phyloP scores from a whole-genome alignment of 2,888 invertebrate genomes.

The Torymus aiolomorphi region DNA sequence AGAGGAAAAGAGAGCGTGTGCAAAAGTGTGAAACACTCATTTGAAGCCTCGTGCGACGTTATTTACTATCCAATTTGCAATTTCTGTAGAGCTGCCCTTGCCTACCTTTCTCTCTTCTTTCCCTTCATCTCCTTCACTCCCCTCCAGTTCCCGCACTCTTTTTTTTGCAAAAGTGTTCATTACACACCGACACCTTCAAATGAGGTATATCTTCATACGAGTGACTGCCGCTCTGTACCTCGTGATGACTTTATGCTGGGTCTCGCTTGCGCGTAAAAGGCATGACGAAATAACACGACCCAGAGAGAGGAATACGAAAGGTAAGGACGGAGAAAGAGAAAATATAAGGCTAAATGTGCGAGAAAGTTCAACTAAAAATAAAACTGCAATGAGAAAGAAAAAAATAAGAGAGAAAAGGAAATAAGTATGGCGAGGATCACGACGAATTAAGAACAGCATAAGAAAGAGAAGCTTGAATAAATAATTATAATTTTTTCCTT shows the following conservation, averaged over 20 bases:
- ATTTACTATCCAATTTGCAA: conserved; percentile 17
- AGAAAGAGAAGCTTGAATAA: too few species aligned
- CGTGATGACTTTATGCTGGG: background rate
- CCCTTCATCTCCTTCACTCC: background rate
- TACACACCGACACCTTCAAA: background rate
- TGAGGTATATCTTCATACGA: background rate
- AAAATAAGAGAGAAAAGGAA: too few species aligned
- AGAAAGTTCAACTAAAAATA: too few species aligned
- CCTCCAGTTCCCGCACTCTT: background rate
- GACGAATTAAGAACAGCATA: too few species aligned
- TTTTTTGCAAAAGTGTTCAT: conserved; percentile 4
- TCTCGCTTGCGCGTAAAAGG: background rate
- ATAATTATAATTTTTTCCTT: too few species aligned
- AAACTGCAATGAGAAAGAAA: too few species aligned
- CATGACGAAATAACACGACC: background rate
- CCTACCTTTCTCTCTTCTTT: background rate
- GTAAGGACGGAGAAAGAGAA: background rate
- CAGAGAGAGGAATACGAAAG: background rate
- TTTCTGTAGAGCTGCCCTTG: background rate
- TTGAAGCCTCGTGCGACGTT: background rate
- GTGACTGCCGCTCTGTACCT: background rate
- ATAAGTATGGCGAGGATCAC: too few species aligned
- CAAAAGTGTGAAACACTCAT: background rate
- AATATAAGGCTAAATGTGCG: background rate
- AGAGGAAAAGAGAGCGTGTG: background rate